A percentile compares a stretch with the other conserved stretches of the same genome.
phyloP scores from a whole-genome alignment of 2,888 invertebrate species.

The Copidosoma aretas region DNA sequence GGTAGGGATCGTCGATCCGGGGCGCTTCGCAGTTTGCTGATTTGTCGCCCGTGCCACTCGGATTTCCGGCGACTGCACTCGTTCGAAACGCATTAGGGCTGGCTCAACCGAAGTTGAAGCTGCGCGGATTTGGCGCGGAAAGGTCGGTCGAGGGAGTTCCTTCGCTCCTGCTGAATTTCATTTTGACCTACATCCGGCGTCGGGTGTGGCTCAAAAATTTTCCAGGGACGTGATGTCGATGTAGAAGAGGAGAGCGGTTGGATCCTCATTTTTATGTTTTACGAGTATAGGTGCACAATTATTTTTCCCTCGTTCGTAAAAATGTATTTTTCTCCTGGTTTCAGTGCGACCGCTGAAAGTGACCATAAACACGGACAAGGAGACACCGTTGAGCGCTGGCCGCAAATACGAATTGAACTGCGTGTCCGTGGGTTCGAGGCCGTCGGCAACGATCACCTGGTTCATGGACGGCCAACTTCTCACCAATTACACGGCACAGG shows the following conservation, averaged over 20 bases:
- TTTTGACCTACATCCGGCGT: too few relatives aligned
- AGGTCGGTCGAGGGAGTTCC: too few relatives aligned
- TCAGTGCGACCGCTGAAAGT: constrained; percentile 83
- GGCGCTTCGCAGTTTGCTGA: constrained; percentile 3
- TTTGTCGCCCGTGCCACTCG: constrained; percentile 28
- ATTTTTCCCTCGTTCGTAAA: too few relatives aligned
- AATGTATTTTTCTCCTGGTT: constrained; percentile 35
- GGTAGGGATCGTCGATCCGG: background rate
- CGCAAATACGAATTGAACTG: constrained; percentile 83
- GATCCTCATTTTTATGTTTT: too few relatives aligned
- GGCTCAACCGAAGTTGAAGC: constrained; percentile 15
- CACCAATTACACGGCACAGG: constrained; percentile 65
- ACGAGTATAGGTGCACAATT: too few relatives aligned
- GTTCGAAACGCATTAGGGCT: constrained; percentile 47
- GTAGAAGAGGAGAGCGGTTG: too few relatives aligned
- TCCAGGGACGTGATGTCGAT: too few relatives aligned
- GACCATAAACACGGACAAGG: constrained; percentile 79
- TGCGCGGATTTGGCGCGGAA: too few relatives aligned
- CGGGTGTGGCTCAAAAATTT: too few relatives aligned
- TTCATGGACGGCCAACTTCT: constrained; percentile 79
- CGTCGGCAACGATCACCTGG: constrained; percentile 86
- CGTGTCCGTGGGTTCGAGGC: constrained; percentile 82
- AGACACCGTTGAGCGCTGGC: constrained; percentile 80
- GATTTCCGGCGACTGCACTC: constrained; percentile 40
- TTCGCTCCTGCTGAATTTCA: too few relatives aligned